Percentiles rank a stretch among this genome's conserved stretches.
These are phyloP conservation scores for Matsumyia berberina DNA, from an alignment of 2,888 invertebrate genomes.

Conservation along the genomic window DNA sequence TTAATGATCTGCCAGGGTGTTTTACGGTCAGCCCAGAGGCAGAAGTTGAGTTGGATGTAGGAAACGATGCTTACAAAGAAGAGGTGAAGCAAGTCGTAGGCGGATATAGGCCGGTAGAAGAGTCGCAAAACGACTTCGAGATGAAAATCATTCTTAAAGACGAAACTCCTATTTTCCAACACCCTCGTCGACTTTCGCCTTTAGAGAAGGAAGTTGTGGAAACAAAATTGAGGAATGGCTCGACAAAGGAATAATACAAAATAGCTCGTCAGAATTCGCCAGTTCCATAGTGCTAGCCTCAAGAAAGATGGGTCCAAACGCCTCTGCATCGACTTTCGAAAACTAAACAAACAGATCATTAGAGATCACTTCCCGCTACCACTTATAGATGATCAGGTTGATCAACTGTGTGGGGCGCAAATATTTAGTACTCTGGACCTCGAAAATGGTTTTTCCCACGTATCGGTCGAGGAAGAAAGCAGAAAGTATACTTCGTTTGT, in stretches of 20 bases:
- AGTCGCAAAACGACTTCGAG: neutral
- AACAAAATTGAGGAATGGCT: neutral
- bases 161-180: constrained; percentile 1
- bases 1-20: constrained; percentile 1
- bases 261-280: constrained; percentile 78
- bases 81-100: neutral
- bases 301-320: constrained; percentile 39
- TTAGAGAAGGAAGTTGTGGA: constrained; percentile 2
- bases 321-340: constrained; percentile 81
- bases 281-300: constrained; percentile 73
- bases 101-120: neutral
- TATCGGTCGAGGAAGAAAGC: constrained; percentile 67
- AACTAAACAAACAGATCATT: constrained; percentile 79
- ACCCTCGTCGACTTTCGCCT: neutral
- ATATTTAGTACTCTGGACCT: constrained; percentile 71
- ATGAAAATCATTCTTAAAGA: constrained; percentile 2
- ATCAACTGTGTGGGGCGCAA: constrained; percentile 73
- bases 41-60: neutral
- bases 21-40: neutral
- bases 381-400: constrained; percentile 80
- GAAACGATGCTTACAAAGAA: neutral
- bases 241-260: neutral
- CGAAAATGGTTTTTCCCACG: neutral
- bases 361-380: constrained; percentile 80
- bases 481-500: neutral